Conservation (phyloP, 64 coral and sea anemone species). For the Pocillopora verrucosa region DNA sequence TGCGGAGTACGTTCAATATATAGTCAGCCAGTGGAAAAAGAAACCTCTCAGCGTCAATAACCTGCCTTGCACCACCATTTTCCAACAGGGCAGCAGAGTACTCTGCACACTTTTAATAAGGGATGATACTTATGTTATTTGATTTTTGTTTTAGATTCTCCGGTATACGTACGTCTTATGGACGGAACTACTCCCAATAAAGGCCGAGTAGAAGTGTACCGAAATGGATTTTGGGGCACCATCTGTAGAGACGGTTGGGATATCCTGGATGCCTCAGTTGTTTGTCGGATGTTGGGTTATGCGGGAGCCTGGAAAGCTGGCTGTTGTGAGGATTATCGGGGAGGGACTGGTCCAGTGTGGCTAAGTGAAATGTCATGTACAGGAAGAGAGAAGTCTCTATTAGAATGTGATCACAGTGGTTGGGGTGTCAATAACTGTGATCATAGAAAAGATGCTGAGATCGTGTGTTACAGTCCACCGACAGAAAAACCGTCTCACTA, state of each 20-base stretch:
- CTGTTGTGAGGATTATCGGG: background rate
- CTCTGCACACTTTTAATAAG: background rate
- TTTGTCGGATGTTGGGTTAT: constrained; percentile 53
- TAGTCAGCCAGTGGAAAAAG: too few relatives aligned
- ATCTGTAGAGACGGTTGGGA: constrained; percentile 49
- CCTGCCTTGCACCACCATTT: too few relatives aligned
- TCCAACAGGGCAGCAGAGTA: background rate
- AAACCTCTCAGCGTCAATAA: too few relatives aligned
- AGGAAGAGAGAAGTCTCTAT: constrained; percentile 21
- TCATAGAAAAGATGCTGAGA: constrained; percentile 46
- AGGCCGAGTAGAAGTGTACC: constrained; percentile 51
- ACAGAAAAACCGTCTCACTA: background rate
- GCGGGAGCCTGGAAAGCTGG: constrained; percentile 9
- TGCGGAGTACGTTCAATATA: too few relatives aligned
- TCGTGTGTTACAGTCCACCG: constrained; percentile 17
- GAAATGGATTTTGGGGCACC: constrained; percentile 58
- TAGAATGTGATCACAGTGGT: constrained; percentile 38
- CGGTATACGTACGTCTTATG: constrained; percentile 9
- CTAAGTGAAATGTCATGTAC: constrained; percentile 32
- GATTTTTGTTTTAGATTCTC: constrained; percentile 15
- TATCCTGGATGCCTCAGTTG: constrained; percentile 32
- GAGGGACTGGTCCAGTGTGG: constrained; percentile 47
- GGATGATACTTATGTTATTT: background rate
- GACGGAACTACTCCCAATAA: background rate
- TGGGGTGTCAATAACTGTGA: constrained; percentile 43